Evolutionary conservation across 2,113 vertebrate species (phyloP).

Genomic region (Gambusia holbrooki): DNA sequence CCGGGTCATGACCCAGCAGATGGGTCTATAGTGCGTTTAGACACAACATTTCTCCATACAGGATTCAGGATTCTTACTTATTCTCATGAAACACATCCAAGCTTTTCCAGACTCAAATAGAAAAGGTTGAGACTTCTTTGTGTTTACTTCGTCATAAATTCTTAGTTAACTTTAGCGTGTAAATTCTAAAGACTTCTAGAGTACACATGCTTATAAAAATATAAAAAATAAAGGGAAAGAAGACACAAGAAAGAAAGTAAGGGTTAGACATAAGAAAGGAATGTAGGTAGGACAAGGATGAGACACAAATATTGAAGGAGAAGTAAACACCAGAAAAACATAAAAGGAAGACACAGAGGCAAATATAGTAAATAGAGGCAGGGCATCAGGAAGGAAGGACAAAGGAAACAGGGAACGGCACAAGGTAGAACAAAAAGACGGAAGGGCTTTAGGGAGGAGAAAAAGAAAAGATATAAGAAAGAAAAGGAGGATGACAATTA

Average conservation of each 20-base stretch:
- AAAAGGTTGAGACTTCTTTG: neutral
- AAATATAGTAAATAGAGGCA: too few species aligned
- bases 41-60: slow-evolving; percentile 47
- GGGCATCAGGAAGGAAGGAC: too few species aligned
- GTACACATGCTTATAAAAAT: neutral
- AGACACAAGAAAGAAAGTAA: neutral
- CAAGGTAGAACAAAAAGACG: too few species aligned
- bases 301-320: too few species aligned
- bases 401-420: too few species aligned
- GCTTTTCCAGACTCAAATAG: neutral
- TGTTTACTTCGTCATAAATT: neutral
- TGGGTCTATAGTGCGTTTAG: slow-evolving; percentile 64
- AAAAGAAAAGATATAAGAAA: neutral
- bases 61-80: neutral
- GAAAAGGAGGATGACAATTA: neutral
- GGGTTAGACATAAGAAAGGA: neutral
- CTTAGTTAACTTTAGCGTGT: too few species aligned
- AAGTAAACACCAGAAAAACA: too few species aligned
- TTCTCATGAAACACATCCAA: neutral
- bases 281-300: too few species aligned
- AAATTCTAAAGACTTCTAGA: neutral
- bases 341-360: too few species aligned
- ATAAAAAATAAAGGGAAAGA: neutral
- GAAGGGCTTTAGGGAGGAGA: neutral
- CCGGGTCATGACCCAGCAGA: slow-evolving; percentile 77